These are phyloP conservation scores for Smithornis capensis DNA, from an alignment of 2,113 vertebrate species.

Conservation along the genomic window DNA sequence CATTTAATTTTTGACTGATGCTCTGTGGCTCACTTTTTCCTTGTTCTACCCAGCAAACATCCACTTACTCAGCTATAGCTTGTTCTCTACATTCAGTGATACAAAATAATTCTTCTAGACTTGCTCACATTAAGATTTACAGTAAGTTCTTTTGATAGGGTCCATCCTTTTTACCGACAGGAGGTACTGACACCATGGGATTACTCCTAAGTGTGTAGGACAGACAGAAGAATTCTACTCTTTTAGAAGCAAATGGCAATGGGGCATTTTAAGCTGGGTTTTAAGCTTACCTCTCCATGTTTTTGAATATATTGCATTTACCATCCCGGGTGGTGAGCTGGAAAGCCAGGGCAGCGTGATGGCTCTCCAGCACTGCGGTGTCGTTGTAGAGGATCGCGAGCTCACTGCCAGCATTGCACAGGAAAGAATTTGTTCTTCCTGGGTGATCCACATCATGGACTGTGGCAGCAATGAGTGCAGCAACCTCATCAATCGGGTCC, in stretches of 20 bases:
- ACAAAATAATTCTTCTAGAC: neutral
- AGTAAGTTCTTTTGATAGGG: neutral
- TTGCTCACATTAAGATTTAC: neutral
- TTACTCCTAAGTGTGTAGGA: neutral
- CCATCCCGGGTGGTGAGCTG: conserved; percentile 91
- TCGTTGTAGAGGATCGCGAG: conserved; percentile 95
- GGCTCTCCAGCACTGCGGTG: conserved; percentile 92
- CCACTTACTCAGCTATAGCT: neutral
- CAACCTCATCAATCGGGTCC: conserved; percentile 89
- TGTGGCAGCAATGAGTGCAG: conserved; percentile 91
- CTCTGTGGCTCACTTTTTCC: neutral
- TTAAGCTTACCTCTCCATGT: conserved; percentile 87
- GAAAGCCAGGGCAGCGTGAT: conserved; percentile 94
- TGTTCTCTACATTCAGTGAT: fast-evolving
- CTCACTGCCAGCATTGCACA: conserved; percentile 93
- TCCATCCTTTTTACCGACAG: neutral
- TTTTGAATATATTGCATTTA: conserved; percentile 96
- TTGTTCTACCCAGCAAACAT: neutral
- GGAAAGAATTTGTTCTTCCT: conserved; percentile 94
- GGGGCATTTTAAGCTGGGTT: no score
- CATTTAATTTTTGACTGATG: neutral
- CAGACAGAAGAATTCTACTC: neutral
- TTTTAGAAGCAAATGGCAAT: neutral
- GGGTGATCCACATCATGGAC: conserved; percentile 96
- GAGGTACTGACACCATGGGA: neutral